A percentile compares a stretch with the other conserved stretches of the same genome.
Conservation (phyloP, 2,797 vertebrate species). For the Oceanodroma leucorhoa region DNA sequence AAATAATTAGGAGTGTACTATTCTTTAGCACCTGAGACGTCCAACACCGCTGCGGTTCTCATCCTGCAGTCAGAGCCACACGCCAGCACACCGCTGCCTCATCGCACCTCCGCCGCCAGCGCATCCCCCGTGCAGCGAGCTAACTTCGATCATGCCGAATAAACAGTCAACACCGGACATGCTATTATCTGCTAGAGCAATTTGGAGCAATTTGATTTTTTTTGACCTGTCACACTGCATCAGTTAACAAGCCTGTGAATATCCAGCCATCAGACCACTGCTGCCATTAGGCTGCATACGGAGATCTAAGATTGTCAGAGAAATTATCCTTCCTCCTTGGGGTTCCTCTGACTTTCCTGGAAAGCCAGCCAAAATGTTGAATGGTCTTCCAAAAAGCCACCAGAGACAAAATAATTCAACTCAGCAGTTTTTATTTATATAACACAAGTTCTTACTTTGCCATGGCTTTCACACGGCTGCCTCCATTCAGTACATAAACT, state of each 20-base stretch:
- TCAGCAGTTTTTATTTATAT: conserved; percentile 52
- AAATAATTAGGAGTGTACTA: accelerated
- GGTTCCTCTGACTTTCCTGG: not conserved
- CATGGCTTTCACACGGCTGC: not conserved
- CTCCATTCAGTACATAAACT: not conserved
- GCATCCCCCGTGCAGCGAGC: not conserved
- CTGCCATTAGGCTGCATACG: accelerated
- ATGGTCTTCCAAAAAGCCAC: not conserved
- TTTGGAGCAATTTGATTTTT: not conserved
- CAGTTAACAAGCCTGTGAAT: not conserved
- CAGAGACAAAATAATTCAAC: not conserved
- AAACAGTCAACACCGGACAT: not conserved
- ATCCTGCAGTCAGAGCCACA: accelerated
- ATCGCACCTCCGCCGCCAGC: accelerated
- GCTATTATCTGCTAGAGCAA: not conserved
- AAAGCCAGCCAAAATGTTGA: not conserved
- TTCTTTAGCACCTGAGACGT: accelerated
- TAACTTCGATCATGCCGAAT: accelerated
- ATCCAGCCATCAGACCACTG: not conserved
- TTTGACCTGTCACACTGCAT: not conserved
- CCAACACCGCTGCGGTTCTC: accelerated
- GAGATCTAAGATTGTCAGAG: not conserved
- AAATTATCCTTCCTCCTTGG: too few species aligned
- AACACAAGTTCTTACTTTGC: not conserved
- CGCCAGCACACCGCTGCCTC: accelerated